phyloP scores from a whole-genome alignment of 2,888 invertebrate species.

The Octonoba sinensis region DNA sequence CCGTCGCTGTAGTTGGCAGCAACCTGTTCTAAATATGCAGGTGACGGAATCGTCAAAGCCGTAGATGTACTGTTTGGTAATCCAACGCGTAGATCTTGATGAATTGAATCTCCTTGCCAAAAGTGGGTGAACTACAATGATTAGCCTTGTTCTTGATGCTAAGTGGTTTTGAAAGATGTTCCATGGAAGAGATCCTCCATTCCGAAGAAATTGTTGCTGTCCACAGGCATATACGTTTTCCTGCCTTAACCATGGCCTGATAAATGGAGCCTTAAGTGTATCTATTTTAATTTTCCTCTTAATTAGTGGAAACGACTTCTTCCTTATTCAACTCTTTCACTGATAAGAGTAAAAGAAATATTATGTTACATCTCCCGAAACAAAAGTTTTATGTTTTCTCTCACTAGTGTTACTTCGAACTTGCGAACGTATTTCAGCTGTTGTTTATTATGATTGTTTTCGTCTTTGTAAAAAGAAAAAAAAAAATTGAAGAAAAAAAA shows the following conservation, averaged over 20 bases:
- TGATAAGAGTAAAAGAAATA: too few relatives aligned
- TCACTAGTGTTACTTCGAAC: too few relatives aligned
- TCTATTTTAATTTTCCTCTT: slow-evolving; percentile 6
- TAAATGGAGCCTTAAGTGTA: slow-evolving; percentile 38
- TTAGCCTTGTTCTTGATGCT: slow-evolving; percentile 57
- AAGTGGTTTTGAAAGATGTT: slow-evolving; percentile 61
- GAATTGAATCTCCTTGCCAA: slow-evolving; percentile 52
- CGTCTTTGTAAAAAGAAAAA: too few relatives aligned
- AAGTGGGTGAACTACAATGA: slow-evolving; percentile 45
- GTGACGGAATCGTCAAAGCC: slow-evolving; percentile 40
- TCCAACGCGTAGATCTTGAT: slow-evolving; percentile 51
- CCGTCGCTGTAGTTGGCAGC: slow-evolving; percentile 44
- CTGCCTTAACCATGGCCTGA: slow-evolving; percentile 43
- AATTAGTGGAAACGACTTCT: too few relatives aligned
- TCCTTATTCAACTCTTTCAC: too few relatives aligned
- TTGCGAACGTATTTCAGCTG: too few relatives aligned
- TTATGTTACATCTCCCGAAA: too few relatives aligned
- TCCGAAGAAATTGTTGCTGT: slow-evolving; percentile 52
- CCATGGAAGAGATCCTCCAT: slow-evolving; percentile 51
- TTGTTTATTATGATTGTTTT: too few relatives aligned
- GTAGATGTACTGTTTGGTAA: slow-evolving; percentile 45
- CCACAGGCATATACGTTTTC: slow-evolving; percentile 45
- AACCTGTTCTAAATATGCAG: slow-evolving; percentile 56
- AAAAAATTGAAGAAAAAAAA: too few relatives aligned
- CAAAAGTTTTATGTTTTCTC: too few relatives aligned